Conservation (phyloP, 2,797 vertebrate species). For the Acanthurus leucopareius region DNA sequence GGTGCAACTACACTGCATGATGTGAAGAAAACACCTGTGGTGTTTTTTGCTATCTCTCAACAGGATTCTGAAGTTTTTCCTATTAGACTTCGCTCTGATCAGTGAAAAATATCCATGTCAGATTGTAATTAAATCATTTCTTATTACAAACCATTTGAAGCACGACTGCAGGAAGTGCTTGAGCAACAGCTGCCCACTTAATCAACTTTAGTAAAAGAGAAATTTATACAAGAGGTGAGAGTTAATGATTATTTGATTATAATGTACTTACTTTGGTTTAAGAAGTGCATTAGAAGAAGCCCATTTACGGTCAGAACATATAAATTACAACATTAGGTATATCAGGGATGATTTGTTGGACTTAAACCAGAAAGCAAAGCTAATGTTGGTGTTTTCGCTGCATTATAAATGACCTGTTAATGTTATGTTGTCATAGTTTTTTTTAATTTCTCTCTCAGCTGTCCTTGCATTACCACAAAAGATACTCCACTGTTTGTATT, state of each 20-base stretch:
- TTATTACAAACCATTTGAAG: conserved; percentile 26
- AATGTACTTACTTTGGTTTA: background rate
- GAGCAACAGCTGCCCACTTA: conserved; percentile 49
- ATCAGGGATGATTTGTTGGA: conserved; percentile 24
- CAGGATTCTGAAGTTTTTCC: background rate
- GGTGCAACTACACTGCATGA: background rate
- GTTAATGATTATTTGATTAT: conserved; percentile 1
- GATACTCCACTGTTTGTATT: conserved; percentile 64
- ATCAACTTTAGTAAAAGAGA: conserved; percentile 29
- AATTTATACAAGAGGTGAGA: conserved; percentile 10
- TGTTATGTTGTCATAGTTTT: background rate
- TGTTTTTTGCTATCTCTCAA: conserved; percentile 9
- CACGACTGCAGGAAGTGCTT: conserved; percentile 49
- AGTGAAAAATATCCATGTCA: background rate
- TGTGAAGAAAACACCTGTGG: background rate
- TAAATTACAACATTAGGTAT: background rate
- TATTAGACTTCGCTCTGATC: background rate
- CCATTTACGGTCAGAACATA: conserved; percentile 28
- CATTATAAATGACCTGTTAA: conserved; percentile 31
- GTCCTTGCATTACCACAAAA: conserved; percentile 26
- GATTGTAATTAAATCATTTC: background rate
- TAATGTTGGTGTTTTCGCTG: conserved; percentile 8
- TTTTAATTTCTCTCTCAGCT: conserved; percentile 15
- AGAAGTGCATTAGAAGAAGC: conserved; percentile 11
- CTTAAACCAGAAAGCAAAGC: conserved; percentile 17